Evolutionary conservation across 2,113 vertebrate species (phyloP), one percentile per base, ranked within the genome.

Genomic region (Mobula hypostoma): DNA sequence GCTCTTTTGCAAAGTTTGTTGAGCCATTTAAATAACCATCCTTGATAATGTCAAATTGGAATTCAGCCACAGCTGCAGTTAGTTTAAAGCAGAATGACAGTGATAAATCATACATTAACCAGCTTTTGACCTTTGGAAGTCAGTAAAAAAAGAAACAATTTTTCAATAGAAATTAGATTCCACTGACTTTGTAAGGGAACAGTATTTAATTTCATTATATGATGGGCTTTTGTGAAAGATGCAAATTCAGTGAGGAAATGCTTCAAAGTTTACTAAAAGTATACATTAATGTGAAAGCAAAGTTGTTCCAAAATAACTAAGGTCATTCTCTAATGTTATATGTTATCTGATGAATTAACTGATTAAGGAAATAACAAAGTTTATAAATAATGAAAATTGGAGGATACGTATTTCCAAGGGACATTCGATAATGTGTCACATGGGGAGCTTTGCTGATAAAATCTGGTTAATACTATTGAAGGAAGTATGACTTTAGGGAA

Each of bases 1-100:
- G 7, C 19, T 27, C 19, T 7, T 83, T 83, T 83, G 80, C 58
- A 48, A 87, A 27, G 83, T 9, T 27, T 88, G 48, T 58, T 11
- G 14, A 87, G 83, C n/a, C 83, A 88, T n/a, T 88, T 88, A 27
- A 88, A 88, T 63, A 88, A 56, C 27, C 83, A 63, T 88, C 83
- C 83, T 63, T 88, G 83, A 63, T 58, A 63, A 88, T 63, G 56
- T 63, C 83, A 63, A 32, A 88, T 58, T 61, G 58, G 11, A 63
- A 5, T 88, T 85, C 29, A n/a, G 56, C 58, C 61, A 56, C 83
- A 63, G 83, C 83, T 88, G 83, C 83, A 58, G 82, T 40, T 56
- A 85, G 27, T 83, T 48, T 17, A 83, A 83, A 24, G 80, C 56
- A 63, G 58, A 63, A n/a, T 88, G 58, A 63, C 24, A 1, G 83